Evolutionary conservation across 1,140 invertebrate genomes (phyloP).

Genomic region (Dysdera silvatica): DNA sequence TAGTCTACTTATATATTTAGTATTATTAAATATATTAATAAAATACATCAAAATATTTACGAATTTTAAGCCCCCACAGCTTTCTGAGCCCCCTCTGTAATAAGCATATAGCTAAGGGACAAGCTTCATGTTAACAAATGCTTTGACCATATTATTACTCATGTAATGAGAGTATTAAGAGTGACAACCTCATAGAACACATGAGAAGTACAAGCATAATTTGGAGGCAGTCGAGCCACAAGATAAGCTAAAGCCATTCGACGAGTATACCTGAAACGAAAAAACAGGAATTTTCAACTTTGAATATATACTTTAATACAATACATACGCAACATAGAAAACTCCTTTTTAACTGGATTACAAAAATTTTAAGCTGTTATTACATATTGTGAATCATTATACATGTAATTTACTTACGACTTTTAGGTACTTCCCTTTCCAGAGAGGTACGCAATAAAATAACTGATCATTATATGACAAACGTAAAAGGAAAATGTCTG

Average conservation of each 20-base stretch:
- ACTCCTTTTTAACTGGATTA: neutral
- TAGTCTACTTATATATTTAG: neutral
- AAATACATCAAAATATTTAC: neutral
- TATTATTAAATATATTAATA: slow-evolving; percentile 8
- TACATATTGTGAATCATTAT: neutral
- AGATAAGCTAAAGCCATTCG: slow-evolving; percentile 60
- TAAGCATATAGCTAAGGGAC: neutral
- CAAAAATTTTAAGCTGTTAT: neutral
- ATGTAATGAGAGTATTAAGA: too few relatives aligned
- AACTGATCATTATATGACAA: neutral
- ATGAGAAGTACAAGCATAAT: slow-evolving; percentile 62
- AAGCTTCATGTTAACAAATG: too few relatives aligned
- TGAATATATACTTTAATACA: neutral
- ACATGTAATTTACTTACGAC: neutral
- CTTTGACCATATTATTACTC: too few relatives aligned
- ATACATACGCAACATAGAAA: neutral
- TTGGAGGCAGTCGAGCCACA: slow-evolving; percentile 55
- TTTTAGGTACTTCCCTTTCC: neutral
- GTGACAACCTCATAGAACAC: slow-evolving; percentile 72
- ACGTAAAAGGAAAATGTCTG: neutral
- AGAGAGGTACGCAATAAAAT: neutral
- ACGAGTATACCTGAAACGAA: slow-evolving; percentile 49
- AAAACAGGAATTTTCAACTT: neutral
- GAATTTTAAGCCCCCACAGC: too few relatives aligned
- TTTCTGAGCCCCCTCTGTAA: too few relatives aligned